Evolutionary conservation across 35 echinoderm and acorn worm genomes (phyloP), one percentile per base, ranked within the genome.

Genomic region (Apostichopus japonicus): DNA sequence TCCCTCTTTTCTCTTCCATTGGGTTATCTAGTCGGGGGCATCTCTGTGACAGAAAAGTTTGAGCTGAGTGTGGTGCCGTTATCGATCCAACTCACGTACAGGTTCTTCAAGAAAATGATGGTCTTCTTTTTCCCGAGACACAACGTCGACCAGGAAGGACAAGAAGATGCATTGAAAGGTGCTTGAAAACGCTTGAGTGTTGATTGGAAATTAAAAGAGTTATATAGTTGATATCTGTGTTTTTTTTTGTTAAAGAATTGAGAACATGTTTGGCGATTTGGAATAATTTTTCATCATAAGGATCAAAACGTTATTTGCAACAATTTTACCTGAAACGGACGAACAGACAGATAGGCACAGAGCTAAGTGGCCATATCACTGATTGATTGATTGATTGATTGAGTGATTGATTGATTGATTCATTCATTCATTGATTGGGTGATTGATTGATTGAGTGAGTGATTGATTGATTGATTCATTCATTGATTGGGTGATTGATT

Each of bases 41-140:
- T 98, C 24, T 96, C 94, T 57, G 93, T 98, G 24, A 88, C 88
- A 70, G 97, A 98, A 63, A 96, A 98, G 81, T 98, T 98, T 93
- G 97, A 98, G 86, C 82, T 98, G 78, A 94, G 93, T 82, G 97
- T 98, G 16, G 95, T 98, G 27, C 97, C 97, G 6, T 76, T 98
- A 8, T 94, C 56, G 33, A 98, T 98, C 72, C 97, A 98, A 65
- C 87, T 98, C 16, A 98, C 94, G 6, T 79, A 96, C 84, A 91
- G 91, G 14, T 98, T 98, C 94, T 98, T 98, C 90, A 98, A 96
- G 87, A 96, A 93, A 65, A 96, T 94, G 93, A 98, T 98, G 97
- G 93, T 63, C 9, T 98, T 96, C 77, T 98, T 98, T 81, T 98
- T 98, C 77, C 97, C 97, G 57, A 92, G 97, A 56, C 90, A 93